phyloP scores from a whole-genome alignment of 2,888 invertebrate genomes.

The Pyralis farinalis region DNA sequence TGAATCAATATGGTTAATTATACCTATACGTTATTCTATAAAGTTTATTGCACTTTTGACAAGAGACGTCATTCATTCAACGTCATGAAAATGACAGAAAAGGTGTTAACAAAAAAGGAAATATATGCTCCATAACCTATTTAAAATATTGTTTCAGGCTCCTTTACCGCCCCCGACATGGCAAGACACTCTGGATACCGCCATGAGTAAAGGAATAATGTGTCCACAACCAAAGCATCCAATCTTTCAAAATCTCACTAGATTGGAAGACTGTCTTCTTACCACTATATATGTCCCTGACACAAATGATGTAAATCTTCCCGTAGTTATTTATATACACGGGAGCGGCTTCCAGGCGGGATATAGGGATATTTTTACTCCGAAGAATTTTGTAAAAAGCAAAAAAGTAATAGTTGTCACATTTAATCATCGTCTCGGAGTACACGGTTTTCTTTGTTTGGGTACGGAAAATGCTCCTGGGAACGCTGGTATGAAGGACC shows the following conservation, averaged over 20 bases:
- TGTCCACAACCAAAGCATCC: constrained; percentile 27
- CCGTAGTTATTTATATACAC: constrained; percentile 50
- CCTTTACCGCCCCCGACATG: constrained; percentile 37
- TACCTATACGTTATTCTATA: no score
- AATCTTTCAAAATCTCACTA: constrained; percentile 9
- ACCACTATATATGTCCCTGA: constrained; percentile 28
- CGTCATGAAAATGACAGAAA: no score
- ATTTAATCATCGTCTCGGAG: constrained; percentile 14
- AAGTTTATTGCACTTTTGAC: no score
- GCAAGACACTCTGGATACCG: constrained; percentile 30
- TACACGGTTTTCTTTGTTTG: constrained; percentile 23
- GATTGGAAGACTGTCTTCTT: constrained; percentile 31
- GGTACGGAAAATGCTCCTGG: constrained; percentile 31
- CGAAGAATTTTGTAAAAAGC: constrained; percentile 23
- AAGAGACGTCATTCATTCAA: no score
- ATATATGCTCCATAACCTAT: no score
- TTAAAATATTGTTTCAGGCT: constrained; percentile 22
- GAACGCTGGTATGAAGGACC: constrained; percentile 37
- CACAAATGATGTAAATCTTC: constrained; percentile 19
- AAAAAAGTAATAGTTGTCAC: constrained; percentile 22
- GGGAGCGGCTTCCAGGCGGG: constrained; percentile 39
- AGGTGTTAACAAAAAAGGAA: no score
- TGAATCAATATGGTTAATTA: no score
- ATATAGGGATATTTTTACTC: constrained; percentile 26
- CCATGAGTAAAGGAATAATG: constrained; percentile 26